Evolutionary conservation across 2,797 vertebrate genomes (phyloP).

Genomic region (Aplochiton taeniatus): DNA sequence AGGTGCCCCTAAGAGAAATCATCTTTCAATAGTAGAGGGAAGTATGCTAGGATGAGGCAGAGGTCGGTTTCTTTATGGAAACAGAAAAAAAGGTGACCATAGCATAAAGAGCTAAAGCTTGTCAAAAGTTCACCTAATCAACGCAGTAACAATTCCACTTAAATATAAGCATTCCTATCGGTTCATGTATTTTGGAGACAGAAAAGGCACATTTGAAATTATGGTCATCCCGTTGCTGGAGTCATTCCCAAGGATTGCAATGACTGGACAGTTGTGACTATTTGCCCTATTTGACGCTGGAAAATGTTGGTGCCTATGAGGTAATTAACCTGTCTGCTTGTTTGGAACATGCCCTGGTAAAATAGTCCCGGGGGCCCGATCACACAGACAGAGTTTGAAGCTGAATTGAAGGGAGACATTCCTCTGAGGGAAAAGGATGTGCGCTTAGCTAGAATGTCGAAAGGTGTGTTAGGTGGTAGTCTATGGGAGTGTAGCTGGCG

Average conservation of each 20-base stretch:
- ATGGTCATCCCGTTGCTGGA: constrained; percentile 17
- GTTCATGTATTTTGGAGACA: constrained; percentile 40
- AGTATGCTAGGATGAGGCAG: constrained; percentile 26
- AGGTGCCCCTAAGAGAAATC: constrained; percentile 62
- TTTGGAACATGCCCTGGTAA: constrained; percentile 27
- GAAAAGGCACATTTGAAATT: background rate
- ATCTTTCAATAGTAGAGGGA: constrained; percentile 45
- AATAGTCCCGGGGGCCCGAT: background rate
- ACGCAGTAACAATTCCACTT: constrained; percentile 42
- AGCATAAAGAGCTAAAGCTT: too few species aligned
- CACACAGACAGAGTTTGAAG: too few species aligned
- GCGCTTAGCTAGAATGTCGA: background rate
- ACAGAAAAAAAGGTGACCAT: constrained; percentile 13
- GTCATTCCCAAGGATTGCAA: background rate
- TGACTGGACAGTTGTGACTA: background rate
- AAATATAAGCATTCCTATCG: constrained; percentile 26
- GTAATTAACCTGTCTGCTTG: constrained; percentile 31
- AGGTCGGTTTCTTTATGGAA: constrained; percentile 26
- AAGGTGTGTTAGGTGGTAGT: background rate
- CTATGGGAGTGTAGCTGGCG: constrained; percentile 13
- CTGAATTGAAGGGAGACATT: too few species aligned
- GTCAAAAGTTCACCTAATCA: background rate
- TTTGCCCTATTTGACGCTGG: constrained; percentile 18
- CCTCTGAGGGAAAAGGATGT: too few species aligned
- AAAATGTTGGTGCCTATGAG: constrained; percentile 23